phyloP scores from a whole-genome alignment of 2,888 invertebrate genomes.

The Limnephilus marmoratus region DNA sequence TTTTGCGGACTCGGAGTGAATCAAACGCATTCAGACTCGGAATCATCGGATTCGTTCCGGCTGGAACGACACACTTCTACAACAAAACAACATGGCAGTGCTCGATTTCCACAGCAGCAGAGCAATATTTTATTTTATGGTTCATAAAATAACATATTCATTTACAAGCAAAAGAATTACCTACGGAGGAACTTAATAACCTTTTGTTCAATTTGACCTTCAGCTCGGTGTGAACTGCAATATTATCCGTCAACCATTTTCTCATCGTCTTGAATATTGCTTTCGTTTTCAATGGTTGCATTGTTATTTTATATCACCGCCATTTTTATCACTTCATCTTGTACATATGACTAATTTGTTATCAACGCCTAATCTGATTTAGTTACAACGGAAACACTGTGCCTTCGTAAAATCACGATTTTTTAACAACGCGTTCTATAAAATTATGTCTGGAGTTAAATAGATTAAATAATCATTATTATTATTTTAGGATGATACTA shows the following conservation, averaged over 20 bases:
- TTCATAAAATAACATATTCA: background rate
- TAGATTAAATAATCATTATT: background rate
- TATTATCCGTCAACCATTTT: conserved; percentile 47
- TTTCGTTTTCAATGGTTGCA: conserved; percentile 52
- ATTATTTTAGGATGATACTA: background rate
- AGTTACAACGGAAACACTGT: background rate
- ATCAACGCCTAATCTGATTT: background rate
- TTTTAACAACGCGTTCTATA: background rate
- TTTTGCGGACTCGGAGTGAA: too few relatives aligned
- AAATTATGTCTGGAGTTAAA: background rate
- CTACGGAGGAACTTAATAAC: conserved; percentile 55
- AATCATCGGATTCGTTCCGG: too few relatives aligned
- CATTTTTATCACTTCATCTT: background rate
- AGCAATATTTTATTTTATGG: background rate
- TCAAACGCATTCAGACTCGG: too few relatives aligned
- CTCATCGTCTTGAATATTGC: conserved; percentile 49
- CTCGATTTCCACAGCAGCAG: background rate
- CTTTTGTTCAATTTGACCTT: conserved; percentile 52
- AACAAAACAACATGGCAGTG: background rate
- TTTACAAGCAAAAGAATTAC: background rate
- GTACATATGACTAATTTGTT: conserved; percentile 11
- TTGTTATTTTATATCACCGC: conserved; percentile 20
- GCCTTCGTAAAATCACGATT: background rate
- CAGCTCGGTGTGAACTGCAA: conserved; percentile 4
- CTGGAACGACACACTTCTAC: too few relatives aligned